Conservation (phyloP, 2,113 vertebrate species). For the Chunga burmeisteri region DNA sequence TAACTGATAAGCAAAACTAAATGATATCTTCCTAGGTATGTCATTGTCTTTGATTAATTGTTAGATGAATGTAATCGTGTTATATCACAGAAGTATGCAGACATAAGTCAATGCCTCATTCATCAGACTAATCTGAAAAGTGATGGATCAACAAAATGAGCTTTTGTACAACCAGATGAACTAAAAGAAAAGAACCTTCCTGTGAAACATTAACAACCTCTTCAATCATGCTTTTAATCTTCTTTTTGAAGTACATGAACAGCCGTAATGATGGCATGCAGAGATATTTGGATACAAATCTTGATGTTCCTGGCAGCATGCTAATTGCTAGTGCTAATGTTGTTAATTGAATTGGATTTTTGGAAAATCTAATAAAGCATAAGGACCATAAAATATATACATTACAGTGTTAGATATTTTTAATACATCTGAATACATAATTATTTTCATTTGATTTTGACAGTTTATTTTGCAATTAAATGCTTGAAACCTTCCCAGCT, state of each 20-base stretch:
- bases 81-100: not conserved
- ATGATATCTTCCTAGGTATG: constrained; percentile 24
- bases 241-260: constrained; percentile 2
- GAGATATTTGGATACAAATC: not conserved
- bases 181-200: constrained; percentile 8
- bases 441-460: constrained; percentile 37
- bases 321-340: not conserved
- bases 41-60: constrained; percentile 43
- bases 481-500: not conserved
- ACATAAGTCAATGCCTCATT: constrained; percentile 33
- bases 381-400: constrained; percentile 25
- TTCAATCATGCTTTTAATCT: constrained; percentile 25
- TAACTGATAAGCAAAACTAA: constrained; percentile 42
- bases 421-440: constrained; percentile 2
- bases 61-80: not conserved
- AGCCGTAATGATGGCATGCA: not conserved
- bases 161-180: constrained; percentile 37
- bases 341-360: constrained; percentile 5
- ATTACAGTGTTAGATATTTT: not conserved
- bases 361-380: not conserved
- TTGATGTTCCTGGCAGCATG: not conserved
- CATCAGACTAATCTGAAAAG: constrained; percentile 37
- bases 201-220: constrained; percentile 22
- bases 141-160: constrained; percentile 5
- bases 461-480: constrained; percentile 36